Conservation (phyloP, 2,797 vertebrate species). For the Rhodeus uyekii region DNA sequence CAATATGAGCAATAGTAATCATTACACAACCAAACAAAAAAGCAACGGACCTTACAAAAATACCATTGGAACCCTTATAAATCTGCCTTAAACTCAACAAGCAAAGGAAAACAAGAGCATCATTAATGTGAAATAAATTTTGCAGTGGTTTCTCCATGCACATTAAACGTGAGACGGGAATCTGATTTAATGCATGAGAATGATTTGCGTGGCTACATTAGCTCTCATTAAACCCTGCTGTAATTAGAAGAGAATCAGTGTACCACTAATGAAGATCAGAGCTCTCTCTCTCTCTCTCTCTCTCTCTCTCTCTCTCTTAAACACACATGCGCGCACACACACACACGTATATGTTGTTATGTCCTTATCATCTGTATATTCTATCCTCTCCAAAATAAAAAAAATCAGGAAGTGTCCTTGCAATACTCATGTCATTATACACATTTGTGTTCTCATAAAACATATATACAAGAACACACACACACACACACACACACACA, state of each 20-base stretch:
- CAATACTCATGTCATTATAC: too few relatives aligned
- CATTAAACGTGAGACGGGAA: constrained; percentile 42
- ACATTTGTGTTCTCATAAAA: too few relatives aligned
- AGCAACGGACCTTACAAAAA: too few relatives aligned
- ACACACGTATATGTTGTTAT: too few relatives aligned
- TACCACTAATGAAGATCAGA: constrained; percentile 55
- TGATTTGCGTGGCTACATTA: constrained; percentile 60
- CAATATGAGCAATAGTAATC: not conserved
- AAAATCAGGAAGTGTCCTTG: too few relatives aligned
- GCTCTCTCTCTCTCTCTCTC: constrained; percentile 34
- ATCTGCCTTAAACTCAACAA: constrained; percentile 49
- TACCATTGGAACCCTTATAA: constrained; percentile 6
- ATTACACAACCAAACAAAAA: too few relatives aligned
- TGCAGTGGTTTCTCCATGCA: constrained; percentile 41
- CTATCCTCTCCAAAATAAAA: too few relatives aligned
- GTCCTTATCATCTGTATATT: too few relatives aligned
- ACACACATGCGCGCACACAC: not conserved
- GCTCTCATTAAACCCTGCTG: constrained; percentile 62
- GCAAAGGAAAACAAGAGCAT: constrained; percentile 45
- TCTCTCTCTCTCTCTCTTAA: constrained; percentile 47
- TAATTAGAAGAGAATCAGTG: constrained; percentile 63
- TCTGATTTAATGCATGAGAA: constrained; percentile 58
- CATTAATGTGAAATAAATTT: constrained; percentile 49
- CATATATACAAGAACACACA: too few relatives aligned
- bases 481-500: too few relatives aligned